Evolutionary conservation across 2,888 invertebrate species (phyloP), one percentile per base, ranked within the genome.

Genomic region (Nasonovia ribisnigri): DNA sequence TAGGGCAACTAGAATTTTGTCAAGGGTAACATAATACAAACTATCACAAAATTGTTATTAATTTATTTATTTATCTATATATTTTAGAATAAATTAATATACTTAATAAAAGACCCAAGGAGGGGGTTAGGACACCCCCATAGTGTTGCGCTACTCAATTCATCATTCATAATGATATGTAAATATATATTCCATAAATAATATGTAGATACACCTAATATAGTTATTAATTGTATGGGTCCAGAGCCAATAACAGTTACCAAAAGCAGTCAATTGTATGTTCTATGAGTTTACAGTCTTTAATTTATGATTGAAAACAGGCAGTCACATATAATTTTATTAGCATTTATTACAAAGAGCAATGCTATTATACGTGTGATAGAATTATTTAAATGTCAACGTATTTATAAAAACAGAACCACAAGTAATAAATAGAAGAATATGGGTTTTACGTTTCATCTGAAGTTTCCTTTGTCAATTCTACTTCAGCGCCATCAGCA

Each of bases 401-500:
- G 0, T 67, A 60, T 13, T 20, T 77, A 20, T 20, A 20, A 77
- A 77, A 77, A 6, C 6, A 36, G 8, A 36, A 8, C 10, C 36
- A 77, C 26, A 84, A 43, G 43, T 43, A 29, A 29, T 42, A 84
- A 20, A 11, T 5, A 86, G 29, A 46, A 60, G 43, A 57, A 16
- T 24, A 36, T 54, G 67, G 6, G 24, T 95, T 96, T 97, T 96
- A 98, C 98, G 96, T 96, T 96, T 98, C 98, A 95, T 97, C 96
- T 89, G 97, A 97, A 6, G 96, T 95, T 95, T 97, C 96, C 96
- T 98, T 99, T 95, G 96, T 97, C 94, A 99, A 96, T 54, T 97
- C 97, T 8, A 99, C 98, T 95, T 99, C 98, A 54, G 99, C 97
- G 3, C 98, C 98, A 94, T 98, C 97, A 1, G 97, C 96, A 93